These are phyloP conservation scores for Peromyscus aztecus DNA, from an alignment of 2,797 vertebrate genomes.

Conservation along the genomic window DNA sequence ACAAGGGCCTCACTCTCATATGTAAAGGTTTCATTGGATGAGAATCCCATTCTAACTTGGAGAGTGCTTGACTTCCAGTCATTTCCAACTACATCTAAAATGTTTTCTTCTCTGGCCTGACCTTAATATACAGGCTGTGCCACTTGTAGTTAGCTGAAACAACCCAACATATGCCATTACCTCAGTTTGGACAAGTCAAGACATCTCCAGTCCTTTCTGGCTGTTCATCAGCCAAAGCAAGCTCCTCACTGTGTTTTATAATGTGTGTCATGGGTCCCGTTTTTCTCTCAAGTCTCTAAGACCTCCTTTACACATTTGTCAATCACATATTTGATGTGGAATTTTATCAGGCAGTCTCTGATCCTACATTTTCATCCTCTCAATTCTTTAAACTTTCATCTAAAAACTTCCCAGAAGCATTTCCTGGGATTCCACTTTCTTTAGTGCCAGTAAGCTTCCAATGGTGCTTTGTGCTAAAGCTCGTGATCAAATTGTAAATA, in stretches of 20 bases:
- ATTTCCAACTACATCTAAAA: background rate
- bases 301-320: background rate
- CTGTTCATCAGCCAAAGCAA: background rate
- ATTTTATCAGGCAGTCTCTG: background rate
- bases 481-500: constrained; percentile 23
- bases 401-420: background rate
- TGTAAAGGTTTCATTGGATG: constrained; percentile 27
- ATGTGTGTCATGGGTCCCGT: background rate
- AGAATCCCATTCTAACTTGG: background rate
- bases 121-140: background rate
- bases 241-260: background rate
- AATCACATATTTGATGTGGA: background rate
- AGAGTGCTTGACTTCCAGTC: background rate
- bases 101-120: background rate
- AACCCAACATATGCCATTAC: background rate
- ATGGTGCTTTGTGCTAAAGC: background rate
- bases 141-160: background rate
- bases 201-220: background rate
- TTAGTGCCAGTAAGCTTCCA: background rate
- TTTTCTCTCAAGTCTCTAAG: background rate
- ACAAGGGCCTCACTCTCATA: background rate
- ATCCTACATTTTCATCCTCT: constrained; percentile 3
- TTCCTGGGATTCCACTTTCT: background rate
- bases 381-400: background rate
- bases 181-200: background rate